Evolutionary conservation across 2,113 vertebrate species (phyloP).

Genomic region (Sclerurus mexicanus): DNA sequence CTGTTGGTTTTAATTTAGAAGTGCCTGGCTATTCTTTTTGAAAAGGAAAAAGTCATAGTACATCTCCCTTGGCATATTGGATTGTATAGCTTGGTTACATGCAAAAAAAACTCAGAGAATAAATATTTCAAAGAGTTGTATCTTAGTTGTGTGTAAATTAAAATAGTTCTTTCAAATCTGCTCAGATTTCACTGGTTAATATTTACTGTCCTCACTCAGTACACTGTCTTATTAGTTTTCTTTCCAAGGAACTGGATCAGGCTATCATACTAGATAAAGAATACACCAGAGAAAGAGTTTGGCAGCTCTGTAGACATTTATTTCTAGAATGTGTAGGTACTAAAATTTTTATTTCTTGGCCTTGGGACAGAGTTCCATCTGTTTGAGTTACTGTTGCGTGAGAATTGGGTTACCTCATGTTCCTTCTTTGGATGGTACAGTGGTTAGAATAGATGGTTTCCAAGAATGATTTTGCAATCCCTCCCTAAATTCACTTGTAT

Average conservation of each 20-base stretch:
- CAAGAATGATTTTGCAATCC: not conserved
- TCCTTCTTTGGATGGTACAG: not conserved
- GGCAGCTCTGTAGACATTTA: not conserved
- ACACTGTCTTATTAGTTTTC: not conserved
- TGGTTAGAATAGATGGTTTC: not conserved
- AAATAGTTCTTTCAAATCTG: not conserved
- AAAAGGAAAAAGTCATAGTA: not conserved
- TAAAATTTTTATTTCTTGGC: conserved; percentile 8
- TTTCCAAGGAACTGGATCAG: not conserved
- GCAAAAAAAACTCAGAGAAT: not conserved
- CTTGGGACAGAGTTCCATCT: conserved; percentile 14
- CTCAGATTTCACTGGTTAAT: not conserved
- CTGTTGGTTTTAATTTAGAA: not conserved
- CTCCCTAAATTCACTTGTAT: not conserved
- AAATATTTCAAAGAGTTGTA: not conserved
- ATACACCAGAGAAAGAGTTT: not conserved
- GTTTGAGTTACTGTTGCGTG: not conserved
- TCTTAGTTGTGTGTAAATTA: not conserved
- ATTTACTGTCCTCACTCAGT: not conserved
- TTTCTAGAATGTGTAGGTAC: not conserved
- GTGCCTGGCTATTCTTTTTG: not conserved
- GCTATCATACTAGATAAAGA: not conserved
- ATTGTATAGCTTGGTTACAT: not conserved
- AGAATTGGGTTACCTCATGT: not conserved
- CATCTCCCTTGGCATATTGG: not conserved